phyloP scores from a whole-genome alignment of 2,888 invertebrate genomes.

The Anoncus sp. region DNA sequence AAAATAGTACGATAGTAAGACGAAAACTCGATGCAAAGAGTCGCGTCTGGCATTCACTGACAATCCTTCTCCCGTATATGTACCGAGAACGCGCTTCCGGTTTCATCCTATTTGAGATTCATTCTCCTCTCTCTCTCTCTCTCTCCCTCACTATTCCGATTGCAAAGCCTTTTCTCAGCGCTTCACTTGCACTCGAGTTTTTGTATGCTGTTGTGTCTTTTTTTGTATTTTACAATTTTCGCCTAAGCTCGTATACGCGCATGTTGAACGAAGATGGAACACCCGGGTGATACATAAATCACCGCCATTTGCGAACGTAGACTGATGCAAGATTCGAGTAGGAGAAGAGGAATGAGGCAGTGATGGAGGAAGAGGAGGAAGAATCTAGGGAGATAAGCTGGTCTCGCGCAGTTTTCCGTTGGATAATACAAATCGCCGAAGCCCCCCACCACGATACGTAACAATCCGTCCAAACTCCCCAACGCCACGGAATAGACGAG shows the following conservation, averaged over 20 bases:
- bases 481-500: conserved; percentile 7
- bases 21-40: conserved; percentile 15
- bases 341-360: conserved; percentile 1
- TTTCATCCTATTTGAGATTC: conserved; percentile 37
- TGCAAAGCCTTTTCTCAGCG: conserved; percentile 9
- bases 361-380: conserved; percentile 10
- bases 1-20: conserved; percentile 12
- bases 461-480: conserved; percentile 41
- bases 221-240: conserved; percentile 23
- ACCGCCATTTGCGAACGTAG: conserved; percentile 32
- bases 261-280: conserved; percentile 41
- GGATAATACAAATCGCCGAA: conserved; percentile 55
- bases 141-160: too few relatives aligned
- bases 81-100: conserved; percentile 18
- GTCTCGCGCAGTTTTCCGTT: conserved; percentile 5
- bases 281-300: conserved; percentile 45
- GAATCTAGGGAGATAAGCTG: conserved; percentile 1
- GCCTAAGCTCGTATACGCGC: conserved; percentile 20
- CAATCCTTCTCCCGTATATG: conserved; percentile 1
- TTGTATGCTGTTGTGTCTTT: not conserved
- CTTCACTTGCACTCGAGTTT: conserved; percentile 20
- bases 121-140: conserved; percentile 38
- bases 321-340: not conserved
- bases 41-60: conserved; percentile 49
- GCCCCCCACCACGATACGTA: conserved; percentile 54